phyloP scores from a whole-genome alignment of 2,797 vertebrate species.

The Leptoclinus maculatus region DNA sequence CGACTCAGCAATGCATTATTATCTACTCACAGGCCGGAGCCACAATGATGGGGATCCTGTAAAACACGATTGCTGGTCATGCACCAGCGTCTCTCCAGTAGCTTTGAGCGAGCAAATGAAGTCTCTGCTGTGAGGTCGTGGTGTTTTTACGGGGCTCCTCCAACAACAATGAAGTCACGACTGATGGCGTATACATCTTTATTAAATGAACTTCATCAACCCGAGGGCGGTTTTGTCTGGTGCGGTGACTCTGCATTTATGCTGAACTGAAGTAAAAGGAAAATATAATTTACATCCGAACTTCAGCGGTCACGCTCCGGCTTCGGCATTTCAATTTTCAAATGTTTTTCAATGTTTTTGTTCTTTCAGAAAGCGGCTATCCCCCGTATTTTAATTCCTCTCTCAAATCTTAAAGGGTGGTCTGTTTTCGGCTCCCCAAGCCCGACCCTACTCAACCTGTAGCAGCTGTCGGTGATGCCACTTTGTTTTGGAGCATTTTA shows the following conservation, averaged over 20 bases:
- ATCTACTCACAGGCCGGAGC: neutral
- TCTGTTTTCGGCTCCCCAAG: neutral
- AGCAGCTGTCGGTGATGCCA: conserved; percentile 42
- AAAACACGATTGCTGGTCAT: conserved; percentile 31
- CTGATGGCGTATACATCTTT: conserved; percentile 3
- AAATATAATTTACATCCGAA: neutral
- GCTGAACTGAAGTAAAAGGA: neutral
- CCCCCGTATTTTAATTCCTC: neutral
- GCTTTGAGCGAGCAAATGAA: conserved; percentile 14
- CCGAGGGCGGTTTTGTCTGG: neutral
- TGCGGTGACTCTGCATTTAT: neutral
- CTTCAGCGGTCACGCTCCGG: neutral
- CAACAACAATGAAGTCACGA: conserved; percentile 37
- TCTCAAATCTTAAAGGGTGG: neutral
- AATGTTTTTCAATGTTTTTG: neutral
- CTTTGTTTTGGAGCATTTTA: conserved; percentile 35
- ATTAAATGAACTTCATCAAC: conserved; percentile 25
- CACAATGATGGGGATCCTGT: neutral
- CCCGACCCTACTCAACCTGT: conserved; percentile 16
- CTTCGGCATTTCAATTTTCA: neutral
- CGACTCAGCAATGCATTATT: neutral
- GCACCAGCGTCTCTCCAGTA: conserved; percentile 29
- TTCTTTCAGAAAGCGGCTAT: neutral
- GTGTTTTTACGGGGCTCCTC: conserved; percentile 31
- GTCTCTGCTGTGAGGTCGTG: conserved; percentile 23